Conservation (phyloP, 2,888 invertebrate genomes). For the Zhuqinia jingwanae region DNA sequence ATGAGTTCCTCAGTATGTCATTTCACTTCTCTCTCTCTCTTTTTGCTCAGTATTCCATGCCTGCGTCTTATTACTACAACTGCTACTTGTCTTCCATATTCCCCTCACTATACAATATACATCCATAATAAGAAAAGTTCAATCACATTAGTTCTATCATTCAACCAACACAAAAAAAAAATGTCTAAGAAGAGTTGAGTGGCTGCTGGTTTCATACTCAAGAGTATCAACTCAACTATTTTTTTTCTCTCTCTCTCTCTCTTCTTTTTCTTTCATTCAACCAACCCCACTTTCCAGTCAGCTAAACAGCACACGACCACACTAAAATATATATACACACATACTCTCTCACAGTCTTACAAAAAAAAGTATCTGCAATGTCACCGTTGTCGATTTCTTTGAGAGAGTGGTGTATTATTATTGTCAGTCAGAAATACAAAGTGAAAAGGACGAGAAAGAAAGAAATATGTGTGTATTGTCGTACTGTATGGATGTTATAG, state of each 20-base stretch:
- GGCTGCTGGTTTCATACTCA: background rate
- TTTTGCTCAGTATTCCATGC: slow-evolving; percentile 52
- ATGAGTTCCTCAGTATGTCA: slow-evolving; percentile 77
- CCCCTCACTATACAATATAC: too few relatives aligned
- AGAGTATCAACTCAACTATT: slow-evolving; percentile 9
- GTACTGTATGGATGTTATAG: background rate
- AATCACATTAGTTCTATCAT: slow-evolving; percentile 60
- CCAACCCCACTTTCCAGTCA: slow-evolving; percentile 39
- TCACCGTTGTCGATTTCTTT: slow-evolving; percentile 67
- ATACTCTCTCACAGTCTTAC: too few relatives aligned
- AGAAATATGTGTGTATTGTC: background rate
- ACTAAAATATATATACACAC: background rate
- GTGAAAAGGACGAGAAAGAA: slow-evolving; percentile 25
- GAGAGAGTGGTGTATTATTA: slow-evolving; percentile 54
- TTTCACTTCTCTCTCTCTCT: slow-evolving; percentile 58
- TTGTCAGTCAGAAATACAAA: slow-evolving; percentile 44
- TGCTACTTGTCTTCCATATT: background rate
- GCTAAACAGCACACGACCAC: slow-evolving; percentile 39
- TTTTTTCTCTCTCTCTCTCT: background rate
- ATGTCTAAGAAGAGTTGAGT: background rate
- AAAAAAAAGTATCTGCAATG: slow-evolving; percentile 49
- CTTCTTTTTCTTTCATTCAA: slow-evolving; percentile 17
- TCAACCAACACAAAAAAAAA: slow-evolving; percentile 1
- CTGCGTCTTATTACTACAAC: background rate
- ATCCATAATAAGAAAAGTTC: slow-evolving; percentile 37